Conservation (phyloP, 2,797 vertebrate species). For the Ateles fusciceps region DNA sequence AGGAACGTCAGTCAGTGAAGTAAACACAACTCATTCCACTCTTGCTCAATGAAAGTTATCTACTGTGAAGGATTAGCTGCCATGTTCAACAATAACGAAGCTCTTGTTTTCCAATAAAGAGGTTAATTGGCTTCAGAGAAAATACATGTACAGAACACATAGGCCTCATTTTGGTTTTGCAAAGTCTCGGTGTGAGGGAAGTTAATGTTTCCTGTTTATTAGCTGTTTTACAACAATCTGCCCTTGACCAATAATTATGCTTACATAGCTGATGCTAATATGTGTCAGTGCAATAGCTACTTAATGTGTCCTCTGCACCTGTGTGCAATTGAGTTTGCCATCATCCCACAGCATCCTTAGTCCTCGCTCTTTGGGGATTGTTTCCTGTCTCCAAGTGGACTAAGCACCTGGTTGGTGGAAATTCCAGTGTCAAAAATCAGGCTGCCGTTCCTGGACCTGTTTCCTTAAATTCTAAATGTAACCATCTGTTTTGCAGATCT, state of each 20-base stretch:
- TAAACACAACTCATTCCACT: constrained; percentile 74
- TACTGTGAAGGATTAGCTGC: constrained; percentile 81
- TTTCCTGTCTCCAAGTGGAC: constrained; percentile 22
- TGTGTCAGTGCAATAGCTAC: constrained; percentile 64
- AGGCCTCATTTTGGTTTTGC: constrained; percentile 83
- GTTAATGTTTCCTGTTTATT: constrained; percentile 82
- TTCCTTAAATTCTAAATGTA: not conserved
- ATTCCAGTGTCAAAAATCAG: not conserved
- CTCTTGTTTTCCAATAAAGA: constrained; percentile 85
- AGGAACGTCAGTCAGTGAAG: constrained; percentile 64
- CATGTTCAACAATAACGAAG: constrained; percentile 78
- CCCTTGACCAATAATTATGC: constrained; percentile 81
- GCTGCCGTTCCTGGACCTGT: not conserved
- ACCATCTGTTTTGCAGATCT: not conserved
- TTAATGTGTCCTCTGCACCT: constrained; percentile 63
- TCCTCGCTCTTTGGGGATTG: not conserved
- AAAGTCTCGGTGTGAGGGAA: constrained; percentile 73
- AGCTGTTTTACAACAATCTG: constrained; percentile 81
- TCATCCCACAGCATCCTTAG: not conserved
- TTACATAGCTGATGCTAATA: constrained; percentile 71
- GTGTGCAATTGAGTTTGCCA: constrained; percentile 54
- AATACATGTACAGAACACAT: constrained; percentile 77
- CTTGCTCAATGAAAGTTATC: constrained; percentile 76
- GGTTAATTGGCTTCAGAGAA: constrained; percentile 84
- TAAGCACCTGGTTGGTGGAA: not conserved